Base-by-base conservation (phyloP, 2,797 vertebrate genomes). In the Triplophysa bombifrons region DNA sequence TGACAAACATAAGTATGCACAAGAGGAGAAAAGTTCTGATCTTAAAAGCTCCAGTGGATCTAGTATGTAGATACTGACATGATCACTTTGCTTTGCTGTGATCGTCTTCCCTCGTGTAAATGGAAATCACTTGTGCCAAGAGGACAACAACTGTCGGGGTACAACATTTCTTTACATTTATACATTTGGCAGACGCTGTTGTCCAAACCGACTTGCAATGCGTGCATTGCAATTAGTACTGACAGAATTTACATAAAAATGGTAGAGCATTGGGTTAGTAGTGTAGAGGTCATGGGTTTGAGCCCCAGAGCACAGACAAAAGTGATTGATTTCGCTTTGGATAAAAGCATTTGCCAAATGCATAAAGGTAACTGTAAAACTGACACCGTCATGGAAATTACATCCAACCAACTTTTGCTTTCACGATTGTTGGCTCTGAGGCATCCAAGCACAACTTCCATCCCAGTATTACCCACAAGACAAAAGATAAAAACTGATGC, bases 401-500 rank as follows among this genome's bases (percentile, higher is more conserved):
- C 65, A 44, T 34, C 44, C 80, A 58, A 63, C 34, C 50, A 50
- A 72, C 17, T 30, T 41, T 41, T 41, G 41, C 41, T 10, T 10
- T 41, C 80, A 25, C 5, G 19, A 67, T 48, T 20, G 22, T 65
- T 61, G 74, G 19, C 7, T 64, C 19, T 75, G 17, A 72, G 55
- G 48, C 44, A 60, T 56, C 46, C 25, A 74, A 60, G 70, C 50
- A 71, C 13, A 64, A 53, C 73, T 77, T 63, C 64, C 68, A 71
- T 27, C 76, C 64, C 41, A 53, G 69, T 12, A 50, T 67, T 50
- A 41, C 34, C 19, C 58, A 80, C 30, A 44, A 81, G 71, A 44
- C 56, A 80, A 69, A 80, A 73, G 51, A 80, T 55, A 78, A 78
- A 83, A 93, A 85, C 84, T 89, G 89, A 88, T 72, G 73, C 81